Conservation (phyloP, 2,888 invertebrate genomes). For the Drosophila dives region DNA sequence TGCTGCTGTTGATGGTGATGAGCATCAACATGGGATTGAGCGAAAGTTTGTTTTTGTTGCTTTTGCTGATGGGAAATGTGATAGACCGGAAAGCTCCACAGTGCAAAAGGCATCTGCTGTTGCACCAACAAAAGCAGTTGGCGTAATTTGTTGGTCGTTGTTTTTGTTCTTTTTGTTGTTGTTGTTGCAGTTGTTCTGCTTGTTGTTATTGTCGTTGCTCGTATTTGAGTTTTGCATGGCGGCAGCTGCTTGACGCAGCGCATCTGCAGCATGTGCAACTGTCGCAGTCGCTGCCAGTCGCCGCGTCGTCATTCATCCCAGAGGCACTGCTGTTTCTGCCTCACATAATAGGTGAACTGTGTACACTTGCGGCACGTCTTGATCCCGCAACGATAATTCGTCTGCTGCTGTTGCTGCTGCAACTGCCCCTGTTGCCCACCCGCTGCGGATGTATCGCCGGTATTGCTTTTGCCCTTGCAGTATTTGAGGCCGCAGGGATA, state of each 20-base stretch:
- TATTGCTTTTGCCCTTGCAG: slow-evolving; percentile 92
- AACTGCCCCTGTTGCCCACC: slow-evolving; percentile 49
- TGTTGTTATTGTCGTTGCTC: slow-evolving; percentile 24
- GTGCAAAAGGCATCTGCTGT: slow-evolving; percentile 78
- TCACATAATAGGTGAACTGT: slow-evolving; percentile 93
- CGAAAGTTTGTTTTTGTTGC: slow-evolving; percentile 23
- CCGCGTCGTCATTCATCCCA: slow-evolving; percentile 90
- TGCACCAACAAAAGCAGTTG: slow-evolving; percentile 78
- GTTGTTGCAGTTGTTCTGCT: slow-evolving; percentile 33
- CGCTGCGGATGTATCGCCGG: slow-evolving; percentile 70
- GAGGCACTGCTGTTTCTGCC: slow-evolving; percentile 92
- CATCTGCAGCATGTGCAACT: slow-evolving; percentile 78
- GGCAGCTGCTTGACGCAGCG: slow-evolving; percentile 48
- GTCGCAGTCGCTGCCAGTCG: slow-evolving; percentile 79
- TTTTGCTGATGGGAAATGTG: slow-evolving; percentile 66
- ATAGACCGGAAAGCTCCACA: slow-evolving; percentile 79
- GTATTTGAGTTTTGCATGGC: slow-evolving; percentile 14
- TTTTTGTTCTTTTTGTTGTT: slow-evolving; percentile 44
- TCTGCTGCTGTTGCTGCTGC: slow-evolving; percentile 79
- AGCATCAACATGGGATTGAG: slow-evolving; percentile 18
- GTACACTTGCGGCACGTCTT: slow-evolving; percentile 97
- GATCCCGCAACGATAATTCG: slow-evolving; percentile 96
- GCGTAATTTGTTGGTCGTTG: slow-evolving; percentile 78
- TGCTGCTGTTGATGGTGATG: slow-evolving; percentile 42
- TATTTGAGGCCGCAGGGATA: slow-evolving; percentile 98